Base-by-base conservation (phyloP, 2,888 invertebrate species). In the Celastrina argiolus region DNA sequence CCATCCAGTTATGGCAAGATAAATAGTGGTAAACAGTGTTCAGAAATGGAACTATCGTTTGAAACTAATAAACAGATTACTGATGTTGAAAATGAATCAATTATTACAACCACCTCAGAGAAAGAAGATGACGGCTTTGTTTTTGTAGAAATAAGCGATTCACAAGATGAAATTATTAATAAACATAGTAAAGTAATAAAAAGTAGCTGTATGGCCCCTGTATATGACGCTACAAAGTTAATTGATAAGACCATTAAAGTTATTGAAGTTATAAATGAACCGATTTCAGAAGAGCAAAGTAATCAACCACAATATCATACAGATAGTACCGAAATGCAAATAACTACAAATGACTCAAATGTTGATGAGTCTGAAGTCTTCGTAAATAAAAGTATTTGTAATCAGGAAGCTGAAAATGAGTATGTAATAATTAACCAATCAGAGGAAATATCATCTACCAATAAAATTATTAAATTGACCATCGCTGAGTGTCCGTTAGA, bases 151-250 rank as follows among this genome's bases (percentile, higher is more conserved):
- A 67, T 71, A 4, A 28, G 69, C 22, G 64, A 63, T 45, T 63
- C 65, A 59, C 22, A 26, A n/a, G 41, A 28, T 41, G 34, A 64
- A 64, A 51, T 31, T 5, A 14, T 56, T 14, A 63, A 41, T 41
- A 10, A 65, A 41, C 65, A 28, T 12, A n/a, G 18, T 58, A 39
- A 66, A 63, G 2, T 65, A 45, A 58, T 45, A 58, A 66, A 70
- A 64, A 67, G 51, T 59, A 70, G 41, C 51, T 66, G 69, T 36
- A 66, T 64, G 28, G 67, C 69, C 42, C 28, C 70, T 42, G 71
- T 68, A 14, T 69, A 71, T 66, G 70, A 72, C 45, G 68, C 69
- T 6, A 70, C 66, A 18, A 70, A 72, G 58, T 64, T 73, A 56
- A 70, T 68, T 22, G 67, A 73, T 67, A 69, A 69, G 18, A 70